phyloP scores from a whole-genome alignment of 2,888 invertebrate genomes.

The Ochropleura leucogaster region DNA sequence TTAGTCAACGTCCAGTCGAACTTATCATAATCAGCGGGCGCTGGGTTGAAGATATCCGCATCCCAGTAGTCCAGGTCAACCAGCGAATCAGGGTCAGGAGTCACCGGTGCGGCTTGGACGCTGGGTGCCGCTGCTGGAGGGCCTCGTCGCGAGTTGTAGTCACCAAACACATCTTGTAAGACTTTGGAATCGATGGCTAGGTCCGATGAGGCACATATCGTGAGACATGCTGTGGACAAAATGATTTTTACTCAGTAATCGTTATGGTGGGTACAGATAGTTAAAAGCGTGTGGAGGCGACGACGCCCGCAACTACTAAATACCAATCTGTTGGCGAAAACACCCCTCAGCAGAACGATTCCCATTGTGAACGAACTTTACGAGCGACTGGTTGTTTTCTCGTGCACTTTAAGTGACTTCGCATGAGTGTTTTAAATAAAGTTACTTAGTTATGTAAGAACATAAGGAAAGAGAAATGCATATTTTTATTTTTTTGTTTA shows the following conservation, averaged over 20 bases:
- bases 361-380: too few relatives aligned
- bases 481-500: too few relatives aligned
- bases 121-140: conserved; percentile 34
- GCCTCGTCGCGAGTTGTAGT: conserved; percentile 29
- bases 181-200: conserved; percentile 68
- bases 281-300: too few relatives aligned
- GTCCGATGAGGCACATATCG: conserved; percentile 63
- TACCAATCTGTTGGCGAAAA: too few relatives aligned
- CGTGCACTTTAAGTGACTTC: too few relatives aligned
- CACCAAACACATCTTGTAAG: conserved; percentile 76
- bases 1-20: conserved; percentile 93
- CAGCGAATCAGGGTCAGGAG: conserved; percentile 68
- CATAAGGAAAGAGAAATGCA: too few relatives aligned
- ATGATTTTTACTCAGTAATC: neutral
- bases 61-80: conserved; percentile 78
- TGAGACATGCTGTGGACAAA: conserved; percentile 66
- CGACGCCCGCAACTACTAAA: too few relatives aligned
- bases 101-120: conserved; percentile 73
- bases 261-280: neutral
- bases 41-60: conserved; percentile 72
- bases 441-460: too few relatives aligned
- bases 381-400: too few relatives aligned
- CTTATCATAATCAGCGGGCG: conserved; percentile 86
- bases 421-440: too few relatives aligned
- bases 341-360: too few relatives aligned